Evolutionary conservation across 2,888 invertebrate species (phyloP), one percentile per base, ranked within the genome.

Genomic region (Sphaerophoria rueppellii): DNA sequence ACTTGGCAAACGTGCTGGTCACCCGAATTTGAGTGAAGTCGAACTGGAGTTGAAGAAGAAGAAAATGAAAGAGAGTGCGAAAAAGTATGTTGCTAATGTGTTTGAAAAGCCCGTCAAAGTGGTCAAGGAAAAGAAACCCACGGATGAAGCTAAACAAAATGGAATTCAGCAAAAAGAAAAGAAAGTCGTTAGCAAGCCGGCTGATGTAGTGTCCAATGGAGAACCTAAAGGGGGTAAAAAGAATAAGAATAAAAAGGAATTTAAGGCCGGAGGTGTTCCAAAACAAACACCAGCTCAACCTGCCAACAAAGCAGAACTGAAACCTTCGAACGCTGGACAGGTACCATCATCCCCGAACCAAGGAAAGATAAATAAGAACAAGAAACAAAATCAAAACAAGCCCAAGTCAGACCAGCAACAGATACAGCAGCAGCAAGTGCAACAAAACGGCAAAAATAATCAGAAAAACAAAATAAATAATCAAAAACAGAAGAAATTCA

Each of bases 31-130:
- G 3, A 88, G 88, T 6, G 90, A 91, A 37, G 82, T 89, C 4
- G 91, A 91, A 46, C 48, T 88, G 52, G 88, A 91, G 11, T 55
- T 89, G 16, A 91, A 91, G 57, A 91, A 91, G 85, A 91, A 89
- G 40, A 91, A 91, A 72, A 65, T 89, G 12, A 86, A 88, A n/a
- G 89, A 89, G 50, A 89, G 88, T 11, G 88, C 90, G 61, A 89
- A 87, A 16, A 91, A 91, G 76, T 92, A 92, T 82, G 88, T 91
- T 6, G 91, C 91, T 4, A 91, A 91, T 81, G 91, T 91, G 2
- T 92, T 91, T 70, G 91, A 92, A 63, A 89, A 91, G 55, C 91
- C 92, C 0, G 71, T 89, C 0, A 91, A 91, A 72, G 87, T 89
- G 0, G 82, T 87, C 6, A 90, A 89, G 40, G 89, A 88, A 48